A percentile compares a stretch with the other conserved stretches of the same genome.
Conservation (phyloP, 1,140 invertebrate genomes). For the Reticulitermes speratus region DNA sequence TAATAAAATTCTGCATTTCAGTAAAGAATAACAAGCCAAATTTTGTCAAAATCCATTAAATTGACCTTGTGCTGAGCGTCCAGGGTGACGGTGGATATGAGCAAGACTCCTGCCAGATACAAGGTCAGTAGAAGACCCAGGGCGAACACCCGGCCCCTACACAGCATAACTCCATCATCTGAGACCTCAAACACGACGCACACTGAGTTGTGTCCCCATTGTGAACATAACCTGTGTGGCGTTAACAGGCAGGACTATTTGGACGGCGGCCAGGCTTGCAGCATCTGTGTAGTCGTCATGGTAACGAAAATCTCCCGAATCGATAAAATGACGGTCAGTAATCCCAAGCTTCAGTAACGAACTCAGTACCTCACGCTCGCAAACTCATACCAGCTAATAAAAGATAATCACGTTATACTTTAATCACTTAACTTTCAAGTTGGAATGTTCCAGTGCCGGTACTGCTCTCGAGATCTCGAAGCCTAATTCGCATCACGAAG, state of each 20-base stretch:
- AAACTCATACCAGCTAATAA: no score
- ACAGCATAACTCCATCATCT: conserved; percentile 45
- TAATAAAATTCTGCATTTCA: no score
- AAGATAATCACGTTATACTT: no score
- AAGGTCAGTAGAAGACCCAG: conserved; percentile 52
- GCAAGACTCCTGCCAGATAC: conserved; percentile 55
- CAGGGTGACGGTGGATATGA: conserved; percentile 56
- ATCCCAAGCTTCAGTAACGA: no score
- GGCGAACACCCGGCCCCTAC: conserved; percentile 52
- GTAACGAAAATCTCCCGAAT: neutral
- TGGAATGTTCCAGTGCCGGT: no score
- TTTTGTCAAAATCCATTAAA: neutral
- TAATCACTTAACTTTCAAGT: no score
- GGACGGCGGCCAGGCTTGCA: neutral
- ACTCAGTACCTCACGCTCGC: no score
- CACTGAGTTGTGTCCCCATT: neutral
- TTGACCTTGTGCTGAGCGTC: conserved; percentile 45
- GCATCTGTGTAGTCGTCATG: neutral
- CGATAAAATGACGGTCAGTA: neutral
- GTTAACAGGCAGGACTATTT: no score
- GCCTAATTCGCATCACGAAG: no score
- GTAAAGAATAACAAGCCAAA: no score
- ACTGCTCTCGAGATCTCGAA: no score
- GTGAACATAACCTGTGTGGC: neutral
- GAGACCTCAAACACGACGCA: neutral